Base-by-base conservation (phyloP, 2,888 invertebrate genomes). In the Eudemis profundana region DNA sequence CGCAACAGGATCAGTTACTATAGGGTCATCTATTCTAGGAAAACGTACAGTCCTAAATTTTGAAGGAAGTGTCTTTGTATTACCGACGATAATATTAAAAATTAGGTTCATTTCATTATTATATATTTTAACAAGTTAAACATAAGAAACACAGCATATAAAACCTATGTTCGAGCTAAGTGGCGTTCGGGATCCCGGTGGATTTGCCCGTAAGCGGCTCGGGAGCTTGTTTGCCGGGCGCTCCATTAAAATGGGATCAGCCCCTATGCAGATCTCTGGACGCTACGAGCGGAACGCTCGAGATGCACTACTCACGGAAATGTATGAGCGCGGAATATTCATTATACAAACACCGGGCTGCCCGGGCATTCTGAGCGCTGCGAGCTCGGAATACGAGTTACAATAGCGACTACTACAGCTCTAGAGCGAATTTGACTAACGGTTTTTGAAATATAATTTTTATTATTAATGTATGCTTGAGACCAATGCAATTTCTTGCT, bases 241-340 rank as follows among this genome's bases (percentile, higher is more conserved):
- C 87, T 92, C 91, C 90, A 92, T 92, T 92, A 92, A 92, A 92
- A 91, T 90, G 82, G 92, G 92, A 91, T 92, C 92, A 91, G 87
- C 78, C 78, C 79, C 84, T 88, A 91, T 91, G 91, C 90, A 92
- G 89, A 92, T 91, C 87, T 87, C 83, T 81, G 90, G 89, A 87
- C 87, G 66, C 61, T 61, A 61, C 49, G 57, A 57, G 63, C 63
- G 57, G 68, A 60, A 60, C 64, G 68, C 67, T 36, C 17, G 63
- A 60, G 65, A 65, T 54, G 53, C 68, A 61, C 49, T 69, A 53
- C 61, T 66, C 54, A 57, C 63, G 62, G 67, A 68, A 67, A 70
- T 66, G 66, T 67, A 68, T 68, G 61, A 67, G 50, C 40, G 40
- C 50, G 50, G 65, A 65, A 68, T 65, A 65, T 68, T 68, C 60